Percentiles rank a stretch among this genome's conserved stretches.
These are phyloP conservation scores for Aythya baeri DNA, from an alignment of 2,113 vertebrate species.

Conservation along the genomic window DNA sequence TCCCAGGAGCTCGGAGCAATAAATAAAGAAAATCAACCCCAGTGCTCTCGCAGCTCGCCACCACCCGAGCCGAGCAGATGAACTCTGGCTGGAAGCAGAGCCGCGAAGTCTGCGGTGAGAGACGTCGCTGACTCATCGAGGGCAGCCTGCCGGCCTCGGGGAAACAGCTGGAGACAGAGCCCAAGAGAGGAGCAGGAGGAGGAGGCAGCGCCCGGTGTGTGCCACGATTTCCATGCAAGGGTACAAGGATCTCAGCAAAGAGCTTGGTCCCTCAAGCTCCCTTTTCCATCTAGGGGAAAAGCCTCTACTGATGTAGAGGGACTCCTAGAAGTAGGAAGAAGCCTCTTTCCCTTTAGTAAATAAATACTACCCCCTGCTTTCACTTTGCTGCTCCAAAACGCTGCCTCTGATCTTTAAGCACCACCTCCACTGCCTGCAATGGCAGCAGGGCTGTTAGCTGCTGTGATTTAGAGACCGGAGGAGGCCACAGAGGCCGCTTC, in stretches of 20 bases:
- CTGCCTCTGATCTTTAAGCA: background rate
- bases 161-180: background rate
- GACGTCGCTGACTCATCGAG: background rate
- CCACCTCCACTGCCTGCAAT: background rate
- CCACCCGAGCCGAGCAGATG: background rate
- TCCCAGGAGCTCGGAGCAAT: slow-evolving; percentile 1
- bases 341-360: background rate
- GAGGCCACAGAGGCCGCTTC: background rate
- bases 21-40: background rate
- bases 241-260: background rate
- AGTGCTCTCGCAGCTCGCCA: background rate
- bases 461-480: background rate
- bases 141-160: background rate
- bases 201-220: rapidly evolving
- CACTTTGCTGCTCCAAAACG: background rate
- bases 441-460: background rate
- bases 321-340: background rate
- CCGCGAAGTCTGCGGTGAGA: background rate
- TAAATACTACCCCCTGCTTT: background rate
- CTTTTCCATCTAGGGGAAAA: background rate
- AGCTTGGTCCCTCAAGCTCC: background rate
- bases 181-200: background rate
- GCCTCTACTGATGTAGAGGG: background rate
- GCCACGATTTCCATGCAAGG: background rate
- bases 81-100: background rate